These are phyloP conservation scores for Drosophila leonis DNA, from an alignment of 2,888 invertebrate genomes.

Conservation along the genomic window DNA sequence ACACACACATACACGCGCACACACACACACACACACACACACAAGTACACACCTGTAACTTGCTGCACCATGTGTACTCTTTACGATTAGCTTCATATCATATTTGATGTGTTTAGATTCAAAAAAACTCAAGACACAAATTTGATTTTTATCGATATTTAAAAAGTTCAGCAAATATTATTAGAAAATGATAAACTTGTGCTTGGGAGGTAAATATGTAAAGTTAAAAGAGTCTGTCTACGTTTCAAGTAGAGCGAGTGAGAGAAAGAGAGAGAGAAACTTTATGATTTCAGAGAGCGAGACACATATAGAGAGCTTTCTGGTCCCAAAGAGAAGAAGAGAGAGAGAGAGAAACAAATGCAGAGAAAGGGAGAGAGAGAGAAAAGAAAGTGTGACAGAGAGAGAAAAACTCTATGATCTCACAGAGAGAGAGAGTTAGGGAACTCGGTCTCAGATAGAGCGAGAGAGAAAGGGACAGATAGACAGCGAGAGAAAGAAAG, in stretches of 20 bases:
- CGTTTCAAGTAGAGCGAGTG: not conserved
- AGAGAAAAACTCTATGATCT: no score
- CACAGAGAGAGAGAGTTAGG: not conserved
- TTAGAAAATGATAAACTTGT: not conserved
- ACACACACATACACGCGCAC: not conserved
- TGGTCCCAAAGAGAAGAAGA: no score
- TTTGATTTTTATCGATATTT: not conserved
- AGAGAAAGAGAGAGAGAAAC: not conserved
- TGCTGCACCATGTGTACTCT: not conserved
- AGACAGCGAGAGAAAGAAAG: not conserved
- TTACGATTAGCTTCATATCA: not conserved
- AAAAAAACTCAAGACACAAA: no score
- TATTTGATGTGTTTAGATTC: constrained; percentile 12
- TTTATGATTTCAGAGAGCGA: not conserved
- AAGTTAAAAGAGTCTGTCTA: not conserved
- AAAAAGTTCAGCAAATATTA: not conserved
- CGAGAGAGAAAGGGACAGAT: not conserved
- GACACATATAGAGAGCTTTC: no score
- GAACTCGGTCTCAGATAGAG: no score
- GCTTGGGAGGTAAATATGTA: not conserved
- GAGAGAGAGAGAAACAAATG: not conserved
- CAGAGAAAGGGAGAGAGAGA: not conserved
- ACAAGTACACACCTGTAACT: not conserved
- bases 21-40: constrained; percentile 4
- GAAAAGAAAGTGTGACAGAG: no score